Base-by-base conservation (phyloP, 2,888 invertebrate species). In the Erebia aethiops region DNA sequence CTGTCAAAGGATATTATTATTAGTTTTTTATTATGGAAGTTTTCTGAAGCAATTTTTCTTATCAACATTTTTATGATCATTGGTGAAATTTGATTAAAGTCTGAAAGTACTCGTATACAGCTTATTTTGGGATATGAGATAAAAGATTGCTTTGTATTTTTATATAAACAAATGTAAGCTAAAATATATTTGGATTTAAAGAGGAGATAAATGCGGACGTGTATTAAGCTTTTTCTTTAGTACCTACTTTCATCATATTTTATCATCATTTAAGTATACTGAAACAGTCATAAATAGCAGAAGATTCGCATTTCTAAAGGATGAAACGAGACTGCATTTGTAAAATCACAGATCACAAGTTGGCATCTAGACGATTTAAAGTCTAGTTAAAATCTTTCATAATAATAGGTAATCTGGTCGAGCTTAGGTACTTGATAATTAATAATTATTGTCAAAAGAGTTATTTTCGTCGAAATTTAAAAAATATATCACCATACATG, bases 1-100 rank as follows among this genome's bases (percentile, higher is more conserved):
- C 66, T 66, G 43, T 21, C 56, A 66, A 21, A 56, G 66, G 14
- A 57, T 66, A 43, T 46, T 66, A 66, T 64, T 66, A 66, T 64
- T 57, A 46, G 56, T 18, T 43, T 66, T 64, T 64, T n/a, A 16
- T 35, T n/a, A 35, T 26, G 10, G 10, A 26, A 52, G 35, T 51
- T 63, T 54, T 54, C 18, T n/a, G 8, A 46, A 66, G 56, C 21
- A 21, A 21, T 46, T 66, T 57, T 66, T 56, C 43, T 49, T 62
- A 62, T 46, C 18, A 43, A 43, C 18, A 43, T 66, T 66, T 43
- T 65, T 18, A 56, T 18, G 43, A 56, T 66, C 35, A 64, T 54
- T 52, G 64, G 10, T 11, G 13, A 64, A 60, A 60, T 60, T 60
- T 60, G 60, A 60, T 60, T 60, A 43, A 60, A 60, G 41, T 58